A percentile compares a stretch with the other conserved stretches of the same genome.
These are phyloP conservation scores for Cantharis nigra DNA, from an alignment of 2,888 invertebrate species.

Conservation along the genomic window DNA sequence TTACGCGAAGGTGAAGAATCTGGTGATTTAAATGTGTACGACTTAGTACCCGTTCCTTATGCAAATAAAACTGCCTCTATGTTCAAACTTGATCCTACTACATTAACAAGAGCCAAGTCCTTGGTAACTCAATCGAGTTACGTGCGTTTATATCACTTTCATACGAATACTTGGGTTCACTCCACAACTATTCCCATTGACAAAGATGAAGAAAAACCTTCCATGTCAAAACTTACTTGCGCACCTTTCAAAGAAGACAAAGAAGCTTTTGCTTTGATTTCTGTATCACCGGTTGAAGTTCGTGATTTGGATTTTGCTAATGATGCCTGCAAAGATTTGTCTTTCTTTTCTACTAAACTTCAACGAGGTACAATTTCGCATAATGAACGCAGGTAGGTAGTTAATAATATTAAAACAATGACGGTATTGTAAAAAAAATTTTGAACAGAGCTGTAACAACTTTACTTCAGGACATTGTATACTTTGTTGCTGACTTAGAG, in stretches of 20 bases:
- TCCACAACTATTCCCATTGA: constrained; percentile 95
- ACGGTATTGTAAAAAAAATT: neutral
- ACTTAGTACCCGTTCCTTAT: constrained; percentile 89
- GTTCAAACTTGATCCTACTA: constrained; percentile 97
- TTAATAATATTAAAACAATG: neutral
- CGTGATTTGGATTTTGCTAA: constrained; percentile 98
- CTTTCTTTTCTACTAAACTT: constrained; percentile 78
- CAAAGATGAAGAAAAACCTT: constrained; percentile 94
- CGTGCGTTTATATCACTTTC: constrained; percentile 89
- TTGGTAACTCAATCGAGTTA: constrained; percentile 96
- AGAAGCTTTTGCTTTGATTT: constrained; percentile 96
- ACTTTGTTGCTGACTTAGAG: constrained; percentile 94
- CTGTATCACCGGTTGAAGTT: constrained; percentile 96
- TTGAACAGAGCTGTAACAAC: constrained; percentile 75
- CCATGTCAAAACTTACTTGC: constrained; percentile 97
- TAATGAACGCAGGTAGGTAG: constrained; percentile 79
- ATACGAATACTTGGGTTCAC: constrained; percentile 97
- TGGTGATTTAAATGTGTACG: constrained; percentile 72
- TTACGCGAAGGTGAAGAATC: constrained; percentile 50
- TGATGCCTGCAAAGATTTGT: constrained; percentile 95
- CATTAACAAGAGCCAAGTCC: constrained; percentile 88
- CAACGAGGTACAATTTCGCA: constrained; percentile 88
- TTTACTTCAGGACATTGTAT: constrained; percentile 92
- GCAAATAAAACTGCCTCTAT: constrained; percentile 93
- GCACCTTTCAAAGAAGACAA: constrained; percentile 95